These are phyloP conservation scores for Zaprionus kolodkinae DNA, from an alignment of 1,140 invertebrate species.

Conservation along the genomic window DNA sequence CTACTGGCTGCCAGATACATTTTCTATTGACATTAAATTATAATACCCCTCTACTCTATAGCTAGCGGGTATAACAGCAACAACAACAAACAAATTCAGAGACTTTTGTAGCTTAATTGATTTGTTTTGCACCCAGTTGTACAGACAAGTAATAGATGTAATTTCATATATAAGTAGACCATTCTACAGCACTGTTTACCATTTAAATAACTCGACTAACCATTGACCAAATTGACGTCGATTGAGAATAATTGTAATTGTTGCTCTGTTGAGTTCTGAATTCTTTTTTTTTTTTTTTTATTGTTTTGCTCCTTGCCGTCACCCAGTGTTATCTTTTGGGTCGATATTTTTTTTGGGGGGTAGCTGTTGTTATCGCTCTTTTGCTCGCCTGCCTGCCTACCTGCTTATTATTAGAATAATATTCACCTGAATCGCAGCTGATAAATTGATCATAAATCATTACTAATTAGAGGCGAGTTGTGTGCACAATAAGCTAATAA, in stretches of 20 bases:
- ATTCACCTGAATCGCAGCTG: slow-evolving; percentile 19
- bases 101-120: slow-evolving; percentile 69
- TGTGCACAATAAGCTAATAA: not conserved
- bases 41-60: no score
- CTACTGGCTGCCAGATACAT: no score
- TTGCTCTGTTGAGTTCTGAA: not conserved
- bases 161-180: slow-evolving; percentile 13
- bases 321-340: slow-evolving; percentile 4
- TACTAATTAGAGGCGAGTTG: slow-evolving; percentile 23
- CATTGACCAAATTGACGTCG: slow-evolving; percentile 71
- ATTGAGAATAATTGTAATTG: slow-evolving; percentile 70
- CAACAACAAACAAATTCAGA: not conserved
- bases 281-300: not conserved
- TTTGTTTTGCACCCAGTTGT: slow-evolving; percentile 75
- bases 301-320: not conserved
- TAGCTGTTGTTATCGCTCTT: slow-evolving; percentile 22
- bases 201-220: slow-evolving; percentile 55
- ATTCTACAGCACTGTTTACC: slow-evolving; percentile 27
- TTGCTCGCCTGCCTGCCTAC: not conserved
- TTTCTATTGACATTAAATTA: no score
- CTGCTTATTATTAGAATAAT: slow-evolving; percentile 25
- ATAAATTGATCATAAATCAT: slow-evolving; percentile 25
- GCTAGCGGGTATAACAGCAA: slow-evolving; percentile 20
- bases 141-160: slow-evolving; percentile 31
- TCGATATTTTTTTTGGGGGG: slow-evolving; percentile 15